Conservation (phyloP, 2,888 invertebrate genomes). For the Lithodes maja region DNA sequence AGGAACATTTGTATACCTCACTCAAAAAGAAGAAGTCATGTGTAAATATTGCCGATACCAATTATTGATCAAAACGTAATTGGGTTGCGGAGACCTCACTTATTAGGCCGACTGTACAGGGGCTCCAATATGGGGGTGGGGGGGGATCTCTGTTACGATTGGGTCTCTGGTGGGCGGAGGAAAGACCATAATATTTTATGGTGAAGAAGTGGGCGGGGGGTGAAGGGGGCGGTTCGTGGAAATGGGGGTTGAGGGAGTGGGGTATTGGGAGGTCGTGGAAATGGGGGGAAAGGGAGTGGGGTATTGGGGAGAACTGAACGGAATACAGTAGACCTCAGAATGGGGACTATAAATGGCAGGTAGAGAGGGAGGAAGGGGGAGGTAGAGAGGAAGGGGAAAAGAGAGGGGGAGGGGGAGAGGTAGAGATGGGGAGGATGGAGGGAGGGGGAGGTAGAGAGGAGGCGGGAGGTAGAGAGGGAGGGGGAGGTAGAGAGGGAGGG, state of each 20-base stretch:
- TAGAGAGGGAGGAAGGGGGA: background rate
- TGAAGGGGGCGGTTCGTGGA: background rate
- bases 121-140: too few species aligned
- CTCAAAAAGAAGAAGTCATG: too few species aligned
- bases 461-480: background rate
- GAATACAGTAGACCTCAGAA: background rate
- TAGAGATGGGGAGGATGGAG: background rate
- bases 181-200: too few species aligned
- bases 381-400: background rate
- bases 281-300: background rate
- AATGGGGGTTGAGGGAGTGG: background rate
- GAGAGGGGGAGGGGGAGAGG: background rate
- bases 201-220: too few species aligned
- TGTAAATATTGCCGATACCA: too few species aligned
- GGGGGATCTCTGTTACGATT: too few species aligned
- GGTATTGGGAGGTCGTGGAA: background rate
- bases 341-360: background rate
- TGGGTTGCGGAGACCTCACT: too few species aligned
- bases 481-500: background rate
- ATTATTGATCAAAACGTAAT: too few species aligned
- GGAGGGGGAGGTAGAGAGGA: background rate
- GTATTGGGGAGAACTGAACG: background rate
- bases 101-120: too few species aligned
- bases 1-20: too few species aligned
- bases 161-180: too few species aligned